Evolutionary conservation across 2,113 vertebrate species (phyloP).

Genomic region (Aplodontia rufa): DNA sequence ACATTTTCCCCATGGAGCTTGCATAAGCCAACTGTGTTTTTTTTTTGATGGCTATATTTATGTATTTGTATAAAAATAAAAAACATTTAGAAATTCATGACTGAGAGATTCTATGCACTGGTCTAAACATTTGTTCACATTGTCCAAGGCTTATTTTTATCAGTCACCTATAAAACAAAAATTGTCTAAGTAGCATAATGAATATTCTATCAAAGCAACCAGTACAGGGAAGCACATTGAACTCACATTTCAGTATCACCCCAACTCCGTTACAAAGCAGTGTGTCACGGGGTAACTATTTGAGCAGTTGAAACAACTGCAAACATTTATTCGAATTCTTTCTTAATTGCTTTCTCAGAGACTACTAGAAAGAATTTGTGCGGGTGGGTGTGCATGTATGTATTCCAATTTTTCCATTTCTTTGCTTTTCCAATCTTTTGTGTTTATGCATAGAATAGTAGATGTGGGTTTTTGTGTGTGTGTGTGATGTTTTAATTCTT

Average conservation of each 20-base stretch:
- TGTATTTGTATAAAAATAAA: conserved; percentile 12
- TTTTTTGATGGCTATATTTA: not conserved
- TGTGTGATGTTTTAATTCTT: conserved; percentile 35
- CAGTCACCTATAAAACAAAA: not conserved
- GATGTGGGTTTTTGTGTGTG: not conserved
- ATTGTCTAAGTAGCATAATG: not conserved
- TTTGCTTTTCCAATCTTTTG: conserved; percentile 48
- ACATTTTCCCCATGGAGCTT: not conserved
- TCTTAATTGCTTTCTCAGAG: conserved; percentile 55
- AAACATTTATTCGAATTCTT: conserved; percentile 32
- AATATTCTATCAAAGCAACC: not conserved
- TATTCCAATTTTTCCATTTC: not conserved
- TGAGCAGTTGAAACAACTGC: conserved; percentile 19
- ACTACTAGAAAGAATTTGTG: not conserved
- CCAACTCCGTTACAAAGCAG: not conserved
- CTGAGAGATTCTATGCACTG: not conserved
- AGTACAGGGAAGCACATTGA: not conserved
- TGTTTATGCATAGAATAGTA: conserved; percentile 59
- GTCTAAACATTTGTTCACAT: conserved; percentile 3
- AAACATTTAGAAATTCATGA: conserved; percentile 14
- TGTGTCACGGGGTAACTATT: not conserved
- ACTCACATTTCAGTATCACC: not conserved
- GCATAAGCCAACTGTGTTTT: conserved; percentile 55
- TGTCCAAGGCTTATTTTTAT: conserved; percentile 4
- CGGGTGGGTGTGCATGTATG: too few species aligned